phyloP scores from a whole-genome alignment of 2,888 invertebrate species.

The Hirtodrosophila duncani region DNA sequence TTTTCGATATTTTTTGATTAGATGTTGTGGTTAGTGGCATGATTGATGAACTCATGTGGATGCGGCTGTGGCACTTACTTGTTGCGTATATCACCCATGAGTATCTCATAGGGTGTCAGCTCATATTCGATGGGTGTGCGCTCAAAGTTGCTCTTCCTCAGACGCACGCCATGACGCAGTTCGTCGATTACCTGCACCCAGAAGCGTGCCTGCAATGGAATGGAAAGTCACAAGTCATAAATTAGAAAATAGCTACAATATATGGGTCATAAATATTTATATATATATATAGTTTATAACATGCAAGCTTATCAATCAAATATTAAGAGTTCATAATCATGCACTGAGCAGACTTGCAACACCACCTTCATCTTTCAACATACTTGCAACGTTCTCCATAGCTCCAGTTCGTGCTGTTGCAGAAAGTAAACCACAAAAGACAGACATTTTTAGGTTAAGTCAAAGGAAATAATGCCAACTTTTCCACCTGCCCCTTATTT shows the following conservation, averaged over 20 bases:
- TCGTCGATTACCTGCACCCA: conserved; percentile 98
- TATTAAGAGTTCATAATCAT: too few species aligned
- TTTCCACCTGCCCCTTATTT: too few species aligned
- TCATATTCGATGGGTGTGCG: conserved; percentile 92
- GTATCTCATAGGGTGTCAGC: conserved; percentile 96
- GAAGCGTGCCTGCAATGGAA: conserved; percentile 86
- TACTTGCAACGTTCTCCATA: conserved; percentile 89
- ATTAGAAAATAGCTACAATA: conserved; percentile 6
- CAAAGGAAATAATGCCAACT: too few species aligned
- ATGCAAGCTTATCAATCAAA: too few species aligned
- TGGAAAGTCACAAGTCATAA: too few species aligned
- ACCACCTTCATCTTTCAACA: too few species aligned
- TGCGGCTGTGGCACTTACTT: conserved; percentile 78
- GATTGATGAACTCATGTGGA: not conserved
- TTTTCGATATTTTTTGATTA: conserved; percentile 34
- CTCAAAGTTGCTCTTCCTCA: conserved; percentile 91
- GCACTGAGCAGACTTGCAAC: too few species aligned
- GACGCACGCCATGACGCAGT: conserved; percentile 92
- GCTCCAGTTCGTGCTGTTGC: conserved; percentile 81
- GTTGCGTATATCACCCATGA: conserved; percentile 96
- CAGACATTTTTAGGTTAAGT: not conserved
- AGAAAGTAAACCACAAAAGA: conserved; percentile 4
- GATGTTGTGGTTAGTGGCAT: not conserved
- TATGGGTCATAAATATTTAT: too few species aligned
- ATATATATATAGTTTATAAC: too few species aligned